Evolutionary conservation across 1,140 invertebrate genomes (phyloP), one percentile per base, ranked within the genome.

Genomic region (Eulimnadia texana): DNA sequence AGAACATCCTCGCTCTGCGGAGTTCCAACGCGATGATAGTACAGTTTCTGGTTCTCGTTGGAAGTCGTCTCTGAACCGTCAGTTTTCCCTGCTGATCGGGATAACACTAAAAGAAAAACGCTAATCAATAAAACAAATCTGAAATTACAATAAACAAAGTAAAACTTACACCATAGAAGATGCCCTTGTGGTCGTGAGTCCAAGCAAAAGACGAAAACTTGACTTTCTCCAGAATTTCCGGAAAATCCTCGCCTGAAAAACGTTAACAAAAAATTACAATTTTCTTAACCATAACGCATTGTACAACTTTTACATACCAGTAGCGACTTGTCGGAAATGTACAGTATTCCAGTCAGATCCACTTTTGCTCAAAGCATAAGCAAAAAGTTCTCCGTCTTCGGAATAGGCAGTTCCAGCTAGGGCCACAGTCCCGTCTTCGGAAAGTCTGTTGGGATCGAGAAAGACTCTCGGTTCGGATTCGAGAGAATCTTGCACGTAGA

Each of bases 271-370:
- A 11, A 54, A 2, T 60, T 60, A 47, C 27, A 53, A 2, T 47
- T 1, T 23, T n/a, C 28, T 13, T n/a, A 29, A 10, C 27, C 24
- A 50, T 22, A 13, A 25, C 23, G 10, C 28, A 22, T 1, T 54
- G n/a, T 49, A 62, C 23, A 42, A 16, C 3, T 51, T 16, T 11
- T 19, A 24, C 25, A 1, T 71, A 84, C 84, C 84, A 61, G 85
- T 88, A 60, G 80, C 77, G 10, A 85, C 81, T 77, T 87, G 80
- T 66, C 84, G 84, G 65, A 92, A 85, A 70, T 86, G 83, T 68
- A 98, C 91, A 25, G 84, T 90, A 63, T 85, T 82, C 94, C 95
- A 98, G 72, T 99, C 95, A 28, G 93, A 95, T 9, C 94, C 95
- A 75, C 85, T 93, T 59, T 82, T 82, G 68, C 89, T 93, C 0